These are phyloP conservation scores for Monochamus alternatus DNA, from an alignment of 2,888 invertebrate species.

Conservation along the genomic window DNA sequence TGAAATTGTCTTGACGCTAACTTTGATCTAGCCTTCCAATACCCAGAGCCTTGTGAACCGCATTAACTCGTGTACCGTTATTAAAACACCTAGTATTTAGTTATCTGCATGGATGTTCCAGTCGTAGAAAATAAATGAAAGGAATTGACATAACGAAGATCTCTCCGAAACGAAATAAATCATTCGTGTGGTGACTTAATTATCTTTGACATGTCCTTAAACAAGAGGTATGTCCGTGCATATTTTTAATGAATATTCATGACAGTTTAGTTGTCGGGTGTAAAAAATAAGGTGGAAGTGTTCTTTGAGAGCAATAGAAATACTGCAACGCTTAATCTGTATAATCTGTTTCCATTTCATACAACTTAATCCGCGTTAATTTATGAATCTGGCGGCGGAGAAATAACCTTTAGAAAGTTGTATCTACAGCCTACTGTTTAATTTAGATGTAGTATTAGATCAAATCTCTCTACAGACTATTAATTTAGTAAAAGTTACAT, in stretches of 20 bases:
- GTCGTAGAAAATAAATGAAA: constrained; percentile 36
- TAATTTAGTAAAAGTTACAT: background rate
- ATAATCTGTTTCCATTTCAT: constrained; percentile 24
- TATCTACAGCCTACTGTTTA: background rate
- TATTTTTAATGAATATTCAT: constrained; percentile 36
- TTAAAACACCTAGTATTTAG: constrained; percentile 31
- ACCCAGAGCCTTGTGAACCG: constrained; percentile 24
- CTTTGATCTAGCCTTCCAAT: constrained; percentile 34
- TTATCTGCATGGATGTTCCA: constrained; percentile 20
- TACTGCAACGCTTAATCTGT: constrained; percentile 22
- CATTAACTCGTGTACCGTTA: constrained; percentile 24
- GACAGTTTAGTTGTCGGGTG: constrained; percentile 7
- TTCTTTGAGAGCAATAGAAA: constrained; percentile 4
- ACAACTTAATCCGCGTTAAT: constrained; percentile 13
- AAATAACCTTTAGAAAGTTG: constrained; percentile 10
- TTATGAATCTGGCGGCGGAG: constrained; percentile 8
- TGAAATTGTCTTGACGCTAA: constrained; percentile 32
- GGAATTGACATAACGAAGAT: constrained; percentile 43
- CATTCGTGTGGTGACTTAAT: constrained; percentile 43
- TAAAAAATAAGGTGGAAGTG: constrained; percentile 14
- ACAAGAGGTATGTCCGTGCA: constrained; percentile 33
- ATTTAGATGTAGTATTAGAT: constrained; percentile 4
- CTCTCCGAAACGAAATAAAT: constrained; percentile 40
- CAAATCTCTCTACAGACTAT: background rate
- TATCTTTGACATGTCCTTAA: constrained; percentile 42